phyloP scores from a whole-genome alignment of 2,888 invertebrate species.

The Orgyia antiqua region DNA sequence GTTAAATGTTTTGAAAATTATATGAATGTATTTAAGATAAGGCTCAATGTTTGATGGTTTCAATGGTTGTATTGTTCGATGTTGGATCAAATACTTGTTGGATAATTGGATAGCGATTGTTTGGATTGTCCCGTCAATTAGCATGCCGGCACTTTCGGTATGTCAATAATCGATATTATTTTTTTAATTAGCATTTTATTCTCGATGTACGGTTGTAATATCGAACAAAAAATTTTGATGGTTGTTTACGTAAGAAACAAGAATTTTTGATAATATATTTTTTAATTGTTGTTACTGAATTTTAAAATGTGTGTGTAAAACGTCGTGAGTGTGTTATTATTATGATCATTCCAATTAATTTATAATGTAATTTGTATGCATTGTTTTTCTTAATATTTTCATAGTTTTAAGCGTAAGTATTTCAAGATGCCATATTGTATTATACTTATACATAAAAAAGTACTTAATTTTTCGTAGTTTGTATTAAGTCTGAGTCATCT shows the following conservation, averaged over 20 bases:
- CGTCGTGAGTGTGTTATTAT: slow-evolving; percentile 35
- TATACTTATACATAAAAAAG: slow-evolving; percentile 44
- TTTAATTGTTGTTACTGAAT: slow-evolving; percentile 68
- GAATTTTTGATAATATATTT: slow-evolving; percentile 50
- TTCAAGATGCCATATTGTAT: slow-evolving; percentile 68
- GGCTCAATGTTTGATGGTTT: slow-evolving; percentile 52
- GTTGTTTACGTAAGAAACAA: slow-evolving; percentile 41
- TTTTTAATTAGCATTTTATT: slow-evolving; percentile 53
- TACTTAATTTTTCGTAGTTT: slow-evolving; percentile 57
- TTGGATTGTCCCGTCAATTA: slow-evolving; percentile 69
- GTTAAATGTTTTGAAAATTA: slow-evolving; percentile 46
- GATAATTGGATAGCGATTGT: slow-evolving; percentile 32
- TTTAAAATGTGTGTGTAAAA: slow-evolving; percentile 42
- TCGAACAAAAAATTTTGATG: slow-evolving; percentile 36
- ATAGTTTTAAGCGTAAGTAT: slow-evolving; percentile 34
- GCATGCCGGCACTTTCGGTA: slow-evolving; percentile 44
- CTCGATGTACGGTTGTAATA: slow-evolving; percentile 27
- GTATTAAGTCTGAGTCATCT: slow-evolving; percentile 22
- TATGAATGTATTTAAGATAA: slow-evolving; percentile 38
- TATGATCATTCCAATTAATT: slow-evolving; percentile 55
- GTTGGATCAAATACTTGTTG: slow-evolving; percentile 41
- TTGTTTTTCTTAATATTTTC: slow-evolving; percentile 27
- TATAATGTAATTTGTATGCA: slow-evolving; percentile 39
- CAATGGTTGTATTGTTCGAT: slow-evolving; percentile 44
- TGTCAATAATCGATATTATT: slow-evolving; percentile 65